Evolutionary conservation across 1,140 invertebrate genomes (phyloP).

Genomic region (Macrosteles quadrilineatus): DNA sequence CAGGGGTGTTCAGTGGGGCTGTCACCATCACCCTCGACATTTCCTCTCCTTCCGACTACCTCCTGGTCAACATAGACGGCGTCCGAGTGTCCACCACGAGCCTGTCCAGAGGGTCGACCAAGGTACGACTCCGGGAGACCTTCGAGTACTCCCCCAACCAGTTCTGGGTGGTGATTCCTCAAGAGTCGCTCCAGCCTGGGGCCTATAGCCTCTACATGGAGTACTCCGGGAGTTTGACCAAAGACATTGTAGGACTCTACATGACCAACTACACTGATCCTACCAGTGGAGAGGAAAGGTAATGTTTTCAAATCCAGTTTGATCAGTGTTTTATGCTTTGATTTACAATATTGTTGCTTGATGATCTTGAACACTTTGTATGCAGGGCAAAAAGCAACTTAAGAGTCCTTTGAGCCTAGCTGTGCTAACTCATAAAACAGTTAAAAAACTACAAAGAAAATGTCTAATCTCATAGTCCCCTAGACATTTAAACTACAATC

Average conservation of each 20-base stretch:
- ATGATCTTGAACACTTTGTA: too few relatives aligned
- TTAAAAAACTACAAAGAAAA: too few relatives aligned
- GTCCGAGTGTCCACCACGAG: constrained; percentile 55
- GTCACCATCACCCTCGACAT: constrained; percentile 70
- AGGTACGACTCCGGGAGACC: constrained; percentile 46
- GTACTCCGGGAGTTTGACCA: constrained; percentile 68
- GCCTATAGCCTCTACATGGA: constrained; percentile 62
- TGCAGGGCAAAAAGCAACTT: too few relatives aligned
- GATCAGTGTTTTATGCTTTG: not conserved
- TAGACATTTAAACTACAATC: too few relatives aligned
- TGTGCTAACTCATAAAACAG: too few relatives aligned
- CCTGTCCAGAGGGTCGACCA: constrained; percentile 32
- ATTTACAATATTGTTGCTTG: not conserved
- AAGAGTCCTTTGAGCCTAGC: too few relatives aligned
- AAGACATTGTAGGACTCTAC: constrained; percentile 79
- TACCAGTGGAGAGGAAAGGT: constrained; percentile 59
- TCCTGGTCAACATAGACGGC: constrained; percentile 71
- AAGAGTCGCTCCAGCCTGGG: constrained; percentile 56
- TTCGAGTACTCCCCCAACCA: constrained; percentile 61
- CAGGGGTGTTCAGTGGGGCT: constrained; percentile 67
- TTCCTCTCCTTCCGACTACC: constrained; percentile 55
- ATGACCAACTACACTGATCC: constrained; percentile 68
- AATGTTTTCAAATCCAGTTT: not conserved
- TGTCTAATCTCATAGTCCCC: too few relatives aligned
- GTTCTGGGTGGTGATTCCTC: constrained; percentile 64